Evolutionary conservation across 2,113 vertebrate genomes (phyloP).

Genomic region (Emydocephalus ijimae): DNA sequence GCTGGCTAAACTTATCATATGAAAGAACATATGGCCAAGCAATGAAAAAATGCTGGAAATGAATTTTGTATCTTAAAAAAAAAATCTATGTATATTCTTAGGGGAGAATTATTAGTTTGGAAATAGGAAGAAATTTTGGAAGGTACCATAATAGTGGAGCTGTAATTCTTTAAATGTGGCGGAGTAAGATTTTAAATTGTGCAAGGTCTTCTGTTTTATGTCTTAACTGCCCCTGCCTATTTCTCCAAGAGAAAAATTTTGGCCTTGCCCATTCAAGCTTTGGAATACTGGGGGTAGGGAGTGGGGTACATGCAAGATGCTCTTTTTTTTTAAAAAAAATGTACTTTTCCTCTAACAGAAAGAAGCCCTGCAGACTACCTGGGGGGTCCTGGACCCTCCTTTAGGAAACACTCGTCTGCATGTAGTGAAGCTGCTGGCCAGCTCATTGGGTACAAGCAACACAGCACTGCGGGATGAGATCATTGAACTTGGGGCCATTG

Average conservation of each 20-base stretch:
- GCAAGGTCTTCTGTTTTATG: background rate
- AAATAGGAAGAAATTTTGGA: background rate
- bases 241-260: background rate
- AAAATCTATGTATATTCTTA: background rate
- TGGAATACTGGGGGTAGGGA: background rate
- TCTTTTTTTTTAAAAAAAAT: background rate
- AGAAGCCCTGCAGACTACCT: slow-evolving; percentile 60
- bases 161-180: background rate
- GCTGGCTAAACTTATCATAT: background rate
- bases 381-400: slow-evolving; percentile 63
- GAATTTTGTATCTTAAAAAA: background rate
- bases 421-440: slow-evolving; percentile 67
- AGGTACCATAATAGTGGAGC: background rate
- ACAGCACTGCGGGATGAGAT: slow-evolving; percentile 60
- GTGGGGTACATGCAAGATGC: background rate
- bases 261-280: background rate
- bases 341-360: slow-evolving; percentile 39
- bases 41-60: background rate
- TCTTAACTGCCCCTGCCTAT: background rate
- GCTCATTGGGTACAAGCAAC: slow-evolving; percentile 58
- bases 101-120: background rate
- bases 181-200: background rate
- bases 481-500: slow-evolving; percentile 60
- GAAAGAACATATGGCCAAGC: background rate
- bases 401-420: slow-evolving; percentile 68